These are phyloP conservation scores for Fragum whitleyi DNA, from an alignment of 2,888 invertebrate species.

Conservation along the genomic window DNA sequence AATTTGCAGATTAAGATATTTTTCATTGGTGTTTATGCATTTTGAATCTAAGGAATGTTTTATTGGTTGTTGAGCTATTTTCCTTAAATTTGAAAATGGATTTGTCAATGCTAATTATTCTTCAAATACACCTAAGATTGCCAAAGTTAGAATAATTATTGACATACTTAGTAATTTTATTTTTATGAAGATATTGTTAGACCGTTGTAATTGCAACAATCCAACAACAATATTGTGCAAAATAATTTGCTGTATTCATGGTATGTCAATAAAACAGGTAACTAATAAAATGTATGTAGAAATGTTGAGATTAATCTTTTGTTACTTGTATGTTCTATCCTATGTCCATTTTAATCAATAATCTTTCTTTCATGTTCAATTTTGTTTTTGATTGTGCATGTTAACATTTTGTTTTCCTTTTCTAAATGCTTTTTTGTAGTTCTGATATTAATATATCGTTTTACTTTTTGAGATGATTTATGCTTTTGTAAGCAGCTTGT, in stretches of 20 bases:
- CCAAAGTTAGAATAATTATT: conserved; percentile 15
- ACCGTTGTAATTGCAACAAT: too few species aligned
- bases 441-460: conserved; percentile 5
- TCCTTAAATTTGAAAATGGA: too few species aligned
- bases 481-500: conserved; percentile 55
- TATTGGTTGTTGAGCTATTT: too few species aligned
- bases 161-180: not conserved
- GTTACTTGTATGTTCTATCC: conserved; percentile 15
- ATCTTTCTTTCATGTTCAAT: conserved; percentile 19
- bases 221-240: too few species aligned
- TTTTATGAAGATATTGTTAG: not conserved
- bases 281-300: conserved; percentile 14
- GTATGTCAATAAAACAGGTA: conserved; percentile 9
- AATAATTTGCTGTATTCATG: not conserved
- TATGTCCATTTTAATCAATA: conserved; percentile 5
- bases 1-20: too few species aligned
- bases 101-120: too few species aligned
- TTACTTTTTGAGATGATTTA: conserved; percentile 5
- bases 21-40: too few species aligned
- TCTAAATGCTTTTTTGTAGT: conserved; percentile 20
- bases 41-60: too few species aligned
- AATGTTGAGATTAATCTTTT: conserved; percentile 11
- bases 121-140: conserved; percentile 6
- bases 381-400: conserved; percentile 20
- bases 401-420: conserved; percentile 10